Base-by-base conservation (phyloP, 2,888 invertebrate genomes). In the Chymomyza amoena region DNA sequence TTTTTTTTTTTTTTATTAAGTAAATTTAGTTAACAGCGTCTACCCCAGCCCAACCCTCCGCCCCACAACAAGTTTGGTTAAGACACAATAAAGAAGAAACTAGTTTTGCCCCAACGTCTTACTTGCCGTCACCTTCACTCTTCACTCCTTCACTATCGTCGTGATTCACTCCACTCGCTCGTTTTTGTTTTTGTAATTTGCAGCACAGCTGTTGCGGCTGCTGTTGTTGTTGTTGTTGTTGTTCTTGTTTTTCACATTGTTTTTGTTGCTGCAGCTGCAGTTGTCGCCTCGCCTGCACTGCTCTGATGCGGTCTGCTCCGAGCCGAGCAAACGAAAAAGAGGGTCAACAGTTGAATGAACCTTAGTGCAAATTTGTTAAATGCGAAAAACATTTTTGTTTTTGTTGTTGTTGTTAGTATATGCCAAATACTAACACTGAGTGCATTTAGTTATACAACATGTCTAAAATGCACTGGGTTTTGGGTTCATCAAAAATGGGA, bases 271-370 rank as follows among this genome's bases (percentile, higher is more conserved):
- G 66, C 64, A 57, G 60, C 62, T 32, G 32, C 32, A 32, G 32
- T 32, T 32, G 32, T 32, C 32, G 32, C 32, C 32, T 32, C 32
- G 32, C 32, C 32, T 32, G 32, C 32, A 32, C 32, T 32, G 32
- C 32, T 32, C 32, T 32, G 32, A 32, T 32, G 32, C 32, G 32
- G 32, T 32, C 32, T 3, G 32, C 32, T 32, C n/a, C n/a, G n/a
- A n/a, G n/a, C n/a, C 51, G 66, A 28, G 32, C 56, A 36, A 13
- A 9, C 51, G 61, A 32, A 61, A 81, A 89, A 89, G 89, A 89
- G 89, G 90, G 90, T 89, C 89, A 90, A 72, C 81, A 77, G 89
- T 85, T 89, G 84, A 89, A 88, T 81, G 88, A 90, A 90, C 90
- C 84, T 61, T 70, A 66, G 70, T 68, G 83, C 73, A 83, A 85